phyloP scores from a whole-genome alignment of 2,113 vertebrate genomes.

The Panthera leo region DNA sequence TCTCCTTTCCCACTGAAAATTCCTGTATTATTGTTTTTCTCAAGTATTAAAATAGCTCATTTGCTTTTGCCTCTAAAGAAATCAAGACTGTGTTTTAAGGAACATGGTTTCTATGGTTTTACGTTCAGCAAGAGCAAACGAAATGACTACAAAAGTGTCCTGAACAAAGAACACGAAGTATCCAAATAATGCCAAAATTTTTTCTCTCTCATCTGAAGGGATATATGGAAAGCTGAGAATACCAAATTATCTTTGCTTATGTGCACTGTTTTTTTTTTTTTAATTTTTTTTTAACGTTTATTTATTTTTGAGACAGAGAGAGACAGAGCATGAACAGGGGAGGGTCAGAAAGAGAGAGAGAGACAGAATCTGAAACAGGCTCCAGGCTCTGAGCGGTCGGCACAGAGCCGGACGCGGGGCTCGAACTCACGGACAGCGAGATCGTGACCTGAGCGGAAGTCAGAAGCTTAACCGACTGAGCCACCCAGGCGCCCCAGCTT shows the following conservation, averaged over 20 bases:
- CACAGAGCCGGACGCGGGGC: too few relatives aligned
- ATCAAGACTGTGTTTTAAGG: slow-evolving; percentile 15
- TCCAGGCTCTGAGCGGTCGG: too few relatives aligned
- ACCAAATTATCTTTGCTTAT: not conserved
- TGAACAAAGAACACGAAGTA: not conserved
- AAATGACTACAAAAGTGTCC: not conserved
- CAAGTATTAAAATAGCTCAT: not conserved
- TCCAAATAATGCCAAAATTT: not conserved
- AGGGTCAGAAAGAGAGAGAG: too few relatives aligned
- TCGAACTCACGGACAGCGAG: too few relatives aligned
- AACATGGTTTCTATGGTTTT: not conserved
- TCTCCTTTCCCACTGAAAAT: not conserved
- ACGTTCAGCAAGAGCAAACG: not conserved
- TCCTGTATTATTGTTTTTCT: slow-evolving; percentile 27
- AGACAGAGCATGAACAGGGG: too few relatives aligned
- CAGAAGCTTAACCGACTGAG: too few relatives aligned
- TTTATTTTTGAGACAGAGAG: too few relatives aligned
- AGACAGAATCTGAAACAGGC: too few relatives aligned
- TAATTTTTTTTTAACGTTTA: too few relatives aligned
- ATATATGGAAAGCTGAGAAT: not conserved
- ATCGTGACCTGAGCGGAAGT: too few relatives aligned
- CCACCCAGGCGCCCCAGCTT: not conserved
- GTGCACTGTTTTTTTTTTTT: not conserved
- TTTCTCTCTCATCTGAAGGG: not conserved
- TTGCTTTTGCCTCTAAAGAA: not conserved